Percentiles rank a stretch among this genome's conserved stretches.
phyloP scores from a whole-genome alignment of 2,113 vertebrate species.

The Leuciscus idus region DNA sequence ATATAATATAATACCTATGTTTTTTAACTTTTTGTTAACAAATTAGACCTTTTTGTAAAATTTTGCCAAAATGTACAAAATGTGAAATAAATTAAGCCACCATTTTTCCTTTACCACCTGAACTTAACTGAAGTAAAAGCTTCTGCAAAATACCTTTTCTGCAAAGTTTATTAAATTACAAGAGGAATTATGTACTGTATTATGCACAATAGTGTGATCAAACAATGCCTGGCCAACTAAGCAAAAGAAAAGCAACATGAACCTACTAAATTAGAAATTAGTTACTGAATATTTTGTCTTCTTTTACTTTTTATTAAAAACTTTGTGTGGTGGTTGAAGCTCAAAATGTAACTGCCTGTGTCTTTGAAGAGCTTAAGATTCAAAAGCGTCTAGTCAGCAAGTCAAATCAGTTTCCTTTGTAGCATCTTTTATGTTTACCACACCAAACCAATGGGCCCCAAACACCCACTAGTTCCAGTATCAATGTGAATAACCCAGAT shows the following conservation, averaged over 20 bases:
- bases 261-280: neutral
- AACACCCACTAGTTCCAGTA: conserved; percentile 32
- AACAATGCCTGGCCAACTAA: neutral
- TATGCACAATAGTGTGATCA: neutral
- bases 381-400: neutral
- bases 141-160: neutral
- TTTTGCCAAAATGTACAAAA: too few species aligned
- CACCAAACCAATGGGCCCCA: neutral
- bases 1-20: too few species aligned
- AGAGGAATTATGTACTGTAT: neutral
- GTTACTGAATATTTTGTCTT: neutral
- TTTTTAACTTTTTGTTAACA: too few species aligned
- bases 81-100: neutral
- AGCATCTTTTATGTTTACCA: neutral
- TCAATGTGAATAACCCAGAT: conserved; percentile 15
- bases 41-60: too few species aligned
- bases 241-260: neutral
- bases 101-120: neutral
- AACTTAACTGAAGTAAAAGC: neutral
- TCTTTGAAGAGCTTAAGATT: conserved; percentile 13
- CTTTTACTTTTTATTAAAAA: neutral
- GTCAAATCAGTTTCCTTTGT: neutral
- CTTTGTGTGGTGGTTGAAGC: neutral
- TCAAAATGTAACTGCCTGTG: neutral
- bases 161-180: neutral